phyloP scores from a whole-genome alignment of 2,888 invertebrate genomes.

The Oscheius sp. region DNA sequence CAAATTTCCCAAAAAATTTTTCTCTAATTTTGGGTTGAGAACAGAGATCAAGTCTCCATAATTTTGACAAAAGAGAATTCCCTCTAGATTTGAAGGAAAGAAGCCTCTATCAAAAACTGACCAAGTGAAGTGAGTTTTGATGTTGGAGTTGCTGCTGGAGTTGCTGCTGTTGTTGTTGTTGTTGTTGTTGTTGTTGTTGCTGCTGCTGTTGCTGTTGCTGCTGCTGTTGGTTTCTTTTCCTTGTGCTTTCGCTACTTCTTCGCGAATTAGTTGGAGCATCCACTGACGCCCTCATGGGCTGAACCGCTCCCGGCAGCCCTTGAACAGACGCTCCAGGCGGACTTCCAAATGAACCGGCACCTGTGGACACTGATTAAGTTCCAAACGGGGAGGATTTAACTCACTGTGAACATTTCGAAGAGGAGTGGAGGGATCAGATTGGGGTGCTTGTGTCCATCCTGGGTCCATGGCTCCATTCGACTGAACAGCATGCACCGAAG shows the following conservation, averaged over 20 bases:
- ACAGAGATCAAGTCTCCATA: no score
- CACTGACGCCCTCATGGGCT: background rate
- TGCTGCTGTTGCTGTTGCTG: slow-evolving; percentile 3
- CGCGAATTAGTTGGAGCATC: background rate
- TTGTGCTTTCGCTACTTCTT: slow-evolving; percentile 7
- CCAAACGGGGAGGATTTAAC: background rate
- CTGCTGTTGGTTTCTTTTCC: slow-evolving; percentile 20
- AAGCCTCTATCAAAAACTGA: background rate
- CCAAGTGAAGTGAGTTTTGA: no score
- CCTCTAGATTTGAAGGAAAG: background rate
- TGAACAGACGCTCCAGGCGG: slow-evolving; percentile 14
- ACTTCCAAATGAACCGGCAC: slow-evolving; percentile 19
- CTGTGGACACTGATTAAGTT: background rate
- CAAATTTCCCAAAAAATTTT: no score
- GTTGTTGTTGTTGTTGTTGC: background rate
- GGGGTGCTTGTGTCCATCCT: background rate
- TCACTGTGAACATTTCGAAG: slow-evolving; percentile 2
- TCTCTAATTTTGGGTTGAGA: no score
- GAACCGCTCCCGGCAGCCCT: background rate
- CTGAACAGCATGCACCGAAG: slow-evolving; percentile 47
- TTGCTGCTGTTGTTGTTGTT: background rate
- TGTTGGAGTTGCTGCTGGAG: slow-evolving; percentile 10
- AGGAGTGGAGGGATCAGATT: background rate
- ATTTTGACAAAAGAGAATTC: no score
- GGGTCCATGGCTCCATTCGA: slow-evolving; percentile 17